Conservation (phyloP, 35 echinoderm and acorn worm genomes). For the Holothuria glaberrima region DNA sequence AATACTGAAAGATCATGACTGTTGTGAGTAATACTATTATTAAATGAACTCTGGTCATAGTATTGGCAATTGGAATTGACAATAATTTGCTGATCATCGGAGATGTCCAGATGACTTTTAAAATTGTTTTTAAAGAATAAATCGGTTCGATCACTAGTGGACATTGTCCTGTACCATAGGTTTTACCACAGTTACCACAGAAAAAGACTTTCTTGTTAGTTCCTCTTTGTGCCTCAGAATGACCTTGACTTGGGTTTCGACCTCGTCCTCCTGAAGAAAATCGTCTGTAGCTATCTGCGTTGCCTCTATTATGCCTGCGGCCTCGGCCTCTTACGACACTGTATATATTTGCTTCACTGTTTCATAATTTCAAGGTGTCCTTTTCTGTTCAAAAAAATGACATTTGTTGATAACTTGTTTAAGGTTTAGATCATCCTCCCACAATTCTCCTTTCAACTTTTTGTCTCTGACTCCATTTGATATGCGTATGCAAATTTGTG, state of each 20-base stretch:
- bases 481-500: slow-evolving; percentile 22
- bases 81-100: too few relatives aligned
- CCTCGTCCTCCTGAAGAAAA: not conserved
- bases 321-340: not conserved
- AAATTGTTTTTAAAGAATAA: too few relatives aligned
- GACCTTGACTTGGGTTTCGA: not conserved
- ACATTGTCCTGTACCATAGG: slow-evolving; percentile 8
- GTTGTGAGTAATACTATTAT: too few relatives aligned
- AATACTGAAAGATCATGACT: too few relatives aligned
- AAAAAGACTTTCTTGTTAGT: not conserved
- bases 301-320: not conserved
- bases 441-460: slow-evolving; percentile 50
- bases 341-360: not conserved
- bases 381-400: slow-evolving; percentile 9
- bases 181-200: slow-evolving; percentile 58
- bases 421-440: slow-evolving; percentile 43
- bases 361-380: not conserved
- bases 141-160: too few relatives aligned
- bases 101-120: too few relatives aligned
- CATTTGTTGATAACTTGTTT: slow-evolving; percentile 47
- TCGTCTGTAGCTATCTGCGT: not conserved
- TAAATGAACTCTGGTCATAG: too few relatives aligned
- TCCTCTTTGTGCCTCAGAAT: not conserved
- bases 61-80: too few relatives aligned
- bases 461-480: slow-evolving; percentile 32